Base-by-base conservation (phyloP, 2,797 vertebrate species). In the Capromys pilorides region DNA sequence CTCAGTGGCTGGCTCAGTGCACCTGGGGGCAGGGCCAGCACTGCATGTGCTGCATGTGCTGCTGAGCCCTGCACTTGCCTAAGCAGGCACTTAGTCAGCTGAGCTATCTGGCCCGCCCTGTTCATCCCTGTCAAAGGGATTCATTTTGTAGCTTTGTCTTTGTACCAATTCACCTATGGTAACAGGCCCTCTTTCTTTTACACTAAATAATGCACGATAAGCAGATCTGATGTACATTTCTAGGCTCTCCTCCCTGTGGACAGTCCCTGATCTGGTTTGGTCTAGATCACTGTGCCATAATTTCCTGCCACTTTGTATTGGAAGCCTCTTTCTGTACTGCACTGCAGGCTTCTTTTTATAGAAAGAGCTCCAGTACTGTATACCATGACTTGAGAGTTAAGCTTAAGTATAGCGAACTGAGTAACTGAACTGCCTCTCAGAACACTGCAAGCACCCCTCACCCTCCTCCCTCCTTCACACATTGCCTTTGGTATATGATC, bases 301-400 rank as follows among this genome's bases (percentile, higher is more conserved):
- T 39, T 79, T 57, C 62, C 54, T 88, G 51, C 54, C 66, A 45
- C 18, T 36, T 4, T 81, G 54, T 80, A 16, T 66, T 26, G 22
- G 77, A 92, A 93, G 24, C 67, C 31, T 36, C 45, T 90, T 79
- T 51, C 49, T 88, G 57, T 54, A 49, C 57, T 21, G 36, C 16
- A 64, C 2, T 33, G 5, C 5, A 6, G 3, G 13, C 28, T 82
- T 64, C 84, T 87, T 89, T 96, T 95, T 82, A 71, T 86, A 90
- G 88, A 84, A 75, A 36, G n/a, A n/a, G 21, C 75, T 67, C 79
- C 3, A 69, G 94, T 19, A 28, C 59, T 86, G 54, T 51, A 1
- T 39, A 59, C 10, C 57, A 80, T 18, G 49, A 61, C 75, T 86
- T 69, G 86, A 89, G 91, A 93, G 75, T 95, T 96, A 69, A 95